Conservation (phyloP, 2,888 invertebrate species). For the Neoscelio sp. region DNA sequence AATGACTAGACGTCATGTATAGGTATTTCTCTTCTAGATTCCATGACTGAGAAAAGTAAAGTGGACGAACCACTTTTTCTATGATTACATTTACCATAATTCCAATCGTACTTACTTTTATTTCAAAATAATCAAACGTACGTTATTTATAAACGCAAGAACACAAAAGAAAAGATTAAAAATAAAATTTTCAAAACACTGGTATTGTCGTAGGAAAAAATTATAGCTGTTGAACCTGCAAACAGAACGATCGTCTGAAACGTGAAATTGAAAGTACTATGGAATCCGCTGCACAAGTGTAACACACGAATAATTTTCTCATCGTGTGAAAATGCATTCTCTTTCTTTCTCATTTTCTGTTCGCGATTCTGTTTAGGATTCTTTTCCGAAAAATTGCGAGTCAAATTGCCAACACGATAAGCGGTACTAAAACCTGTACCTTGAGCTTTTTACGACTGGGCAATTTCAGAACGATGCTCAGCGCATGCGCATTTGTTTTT, state of each 20-base stretch:
- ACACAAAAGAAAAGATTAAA: too few species aligned
- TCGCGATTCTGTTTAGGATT: constrained; percentile 42
- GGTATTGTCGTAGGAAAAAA: constrained; percentile 4
- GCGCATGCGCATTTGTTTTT: constrained; percentile 49
- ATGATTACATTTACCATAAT: not conserved
- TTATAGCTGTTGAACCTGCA: constrained; percentile 3
- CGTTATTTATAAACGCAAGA: constrained; percentile 14
- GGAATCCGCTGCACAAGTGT: constrained; percentile 20
- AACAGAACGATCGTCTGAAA: constrained; percentile 7
- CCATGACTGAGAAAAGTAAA: constrained; percentile 21
- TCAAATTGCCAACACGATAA: constrained; percentile 59
- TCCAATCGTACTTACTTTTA: constrained; percentile 16
- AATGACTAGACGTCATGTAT: not conserved
- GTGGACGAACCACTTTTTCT: constrained; percentile 26
- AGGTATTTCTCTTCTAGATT: constrained; percentile 17
- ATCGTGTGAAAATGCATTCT: constrained; percentile 55
- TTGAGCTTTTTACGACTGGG: constrained; percentile 50
- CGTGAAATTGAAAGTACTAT: constrained; percentile 40
- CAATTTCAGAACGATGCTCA: constrained; percentile 51
- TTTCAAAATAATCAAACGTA: constrained; percentile 18
- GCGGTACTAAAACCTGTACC: constrained; percentile 59
- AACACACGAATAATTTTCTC: constrained; percentile 52
- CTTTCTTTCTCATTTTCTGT: constrained; percentile 46
- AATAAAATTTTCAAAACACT: too few species aligned
- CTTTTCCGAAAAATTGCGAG: constrained; percentile 57